These are phyloP conservation scores for Beris morrisii DNA, from an alignment of 2,888 invertebrate species.

Conservation along the genomic window DNA sequence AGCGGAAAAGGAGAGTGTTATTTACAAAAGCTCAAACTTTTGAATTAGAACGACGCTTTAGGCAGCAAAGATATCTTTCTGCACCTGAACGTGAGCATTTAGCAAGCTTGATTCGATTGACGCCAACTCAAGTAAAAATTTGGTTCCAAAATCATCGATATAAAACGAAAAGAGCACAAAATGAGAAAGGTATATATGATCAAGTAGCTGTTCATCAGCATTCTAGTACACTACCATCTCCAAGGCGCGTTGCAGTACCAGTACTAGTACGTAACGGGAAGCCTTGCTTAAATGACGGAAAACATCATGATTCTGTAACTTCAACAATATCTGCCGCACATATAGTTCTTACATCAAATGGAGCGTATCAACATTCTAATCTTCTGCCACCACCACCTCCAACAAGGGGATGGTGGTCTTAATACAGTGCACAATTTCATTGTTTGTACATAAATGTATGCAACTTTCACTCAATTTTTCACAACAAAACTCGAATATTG, in stretches of 20 bases:
- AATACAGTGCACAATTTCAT: slow-evolving; percentile 41
- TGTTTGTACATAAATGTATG: not conserved
- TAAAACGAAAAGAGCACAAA: slow-evolving; percentile 97
- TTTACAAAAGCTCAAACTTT: slow-evolving; percentile 98
- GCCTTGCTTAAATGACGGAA: slow-evolving; percentile 71
- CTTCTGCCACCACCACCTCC: slow-evolving; percentile 47
- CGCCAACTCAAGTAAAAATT: slow-evolving; percentile 97
- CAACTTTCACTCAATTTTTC: not conserved
- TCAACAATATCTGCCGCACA: slow-evolving; percentile 53
- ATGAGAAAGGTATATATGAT: slow-evolving; percentile 82
- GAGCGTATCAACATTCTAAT: slow-evolving; percentile 51
- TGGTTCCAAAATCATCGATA: slow-evolving; percentile 99
- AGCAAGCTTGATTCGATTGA: slow-evolving; percentile 90
- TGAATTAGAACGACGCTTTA: slow-evolving; percentile 90
- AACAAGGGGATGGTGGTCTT: slow-evolving; percentile 52
- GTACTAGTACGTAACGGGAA: slow-evolving; percentile 93
- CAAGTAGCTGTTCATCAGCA: slow-evolving; percentile 50
- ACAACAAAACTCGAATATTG: slow-evolving; percentile 32
- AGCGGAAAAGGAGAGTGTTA: slow-evolving; percentile 92
- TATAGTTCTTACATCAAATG: slow-evolving; percentile 58
- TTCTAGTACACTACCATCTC: slow-evolving; percentile 71
- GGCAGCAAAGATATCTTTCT: slow-evolving; percentile 94
- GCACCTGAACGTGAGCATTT: slow-evolving; percentile 97
- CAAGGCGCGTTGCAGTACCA: slow-evolving; percentile 90
- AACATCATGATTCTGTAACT: slow-evolving; percentile 59